Percentiles rank a stretch among this genome's conserved stretches.
Evolutionary conservation across 1,140 invertebrate species (phyloP).

Genomic region (Hylaeus volcanicus): DNA sequence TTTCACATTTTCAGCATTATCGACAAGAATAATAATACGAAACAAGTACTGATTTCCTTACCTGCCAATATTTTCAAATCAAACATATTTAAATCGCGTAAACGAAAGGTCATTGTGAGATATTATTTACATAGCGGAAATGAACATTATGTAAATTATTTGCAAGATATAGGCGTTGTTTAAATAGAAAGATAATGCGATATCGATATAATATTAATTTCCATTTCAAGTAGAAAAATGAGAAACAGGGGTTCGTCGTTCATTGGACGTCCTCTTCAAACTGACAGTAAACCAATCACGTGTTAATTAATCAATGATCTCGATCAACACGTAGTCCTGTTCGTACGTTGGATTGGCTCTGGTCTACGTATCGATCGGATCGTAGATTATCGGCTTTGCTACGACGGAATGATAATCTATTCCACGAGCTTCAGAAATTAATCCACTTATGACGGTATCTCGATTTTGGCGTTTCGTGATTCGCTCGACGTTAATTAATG

Average conservation of each 20-base stretch:
- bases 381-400: slow-evolving; percentile 14
- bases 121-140: too few relatives aligned
- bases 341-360: neutral
- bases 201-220: too few relatives aligned
- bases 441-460: slow-evolving; percentile 9
- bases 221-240: neutral
- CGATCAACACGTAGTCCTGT: slow-evolving; percentile 11
- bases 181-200: too few relatives aligned
- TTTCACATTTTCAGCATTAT: too few relatives aligned
- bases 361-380: slow-evolving; percentile 6
- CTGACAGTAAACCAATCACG: neutral
- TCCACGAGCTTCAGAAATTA: slow-evolving; percentile 11
- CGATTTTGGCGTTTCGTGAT: slow-evolving; percentile 13
- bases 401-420: slow-evolving; percentile 17
- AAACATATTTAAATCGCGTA: too few relatives aligned
- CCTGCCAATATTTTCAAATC: too few relatives aligned
- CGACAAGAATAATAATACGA: too few relatives aligned
- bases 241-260: neutral
- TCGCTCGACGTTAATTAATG: slow-evolving; percentile 4
- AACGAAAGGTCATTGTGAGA: too few relatives aligned
- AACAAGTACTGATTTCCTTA: too few relatives aligned
- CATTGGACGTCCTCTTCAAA: neutral
- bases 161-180: too few relatives aligned
- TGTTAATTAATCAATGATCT: slow-evolving; percentile 30
- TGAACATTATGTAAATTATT: too few relatives aligned